Percentiles rank a stretch among this genome's conserved stretches.
Conservation (phyloP, 1,140 invertebrate genomes). For the Lepidotrigona ventralis region DNA sequence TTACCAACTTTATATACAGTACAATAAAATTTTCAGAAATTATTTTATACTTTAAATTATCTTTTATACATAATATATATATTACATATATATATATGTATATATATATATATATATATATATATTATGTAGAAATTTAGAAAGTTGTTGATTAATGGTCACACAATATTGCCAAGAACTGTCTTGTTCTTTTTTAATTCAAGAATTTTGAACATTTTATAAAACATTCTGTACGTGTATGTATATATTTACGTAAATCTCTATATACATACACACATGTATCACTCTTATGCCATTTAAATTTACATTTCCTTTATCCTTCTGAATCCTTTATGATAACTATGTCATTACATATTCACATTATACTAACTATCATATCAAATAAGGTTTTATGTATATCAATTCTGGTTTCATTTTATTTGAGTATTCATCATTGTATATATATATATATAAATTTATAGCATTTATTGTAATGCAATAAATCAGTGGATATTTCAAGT, state of each 20-base stretch:
- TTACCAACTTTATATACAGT: neutral
- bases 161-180: conserved; percentile 5
- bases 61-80: neutral
- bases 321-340: conserved; percentile 35
- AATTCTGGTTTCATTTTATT: conserved; percentile 47
- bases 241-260: conserved; percentile 39
- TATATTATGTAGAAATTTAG: neutral
- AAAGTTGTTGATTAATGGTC: conserved; percentile 22
- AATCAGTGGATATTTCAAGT: neutral
- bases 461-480: neutral
- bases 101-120: neutral
- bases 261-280: conserved; percentile 48
- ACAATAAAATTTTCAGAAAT: neutral
- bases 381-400: conserved; percentile 26
- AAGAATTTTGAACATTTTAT: conserved; percentile 3
- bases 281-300: conserved; percentile 36
- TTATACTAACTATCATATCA: conserved; percentile 45
- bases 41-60: neutral
- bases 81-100: neutral
- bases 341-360: conserved; percentile 41
- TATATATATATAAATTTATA: neutral
- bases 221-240: conserved; percentile 16
- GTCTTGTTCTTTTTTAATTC: neutral
- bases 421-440: conserved; percentile 5
- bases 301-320: conserved; percentile 41